Evolutionary conservation across 2,113 vertebrate genomes (phyloP).

Genomic region (Oplegnathus fasciatus): DNA sequence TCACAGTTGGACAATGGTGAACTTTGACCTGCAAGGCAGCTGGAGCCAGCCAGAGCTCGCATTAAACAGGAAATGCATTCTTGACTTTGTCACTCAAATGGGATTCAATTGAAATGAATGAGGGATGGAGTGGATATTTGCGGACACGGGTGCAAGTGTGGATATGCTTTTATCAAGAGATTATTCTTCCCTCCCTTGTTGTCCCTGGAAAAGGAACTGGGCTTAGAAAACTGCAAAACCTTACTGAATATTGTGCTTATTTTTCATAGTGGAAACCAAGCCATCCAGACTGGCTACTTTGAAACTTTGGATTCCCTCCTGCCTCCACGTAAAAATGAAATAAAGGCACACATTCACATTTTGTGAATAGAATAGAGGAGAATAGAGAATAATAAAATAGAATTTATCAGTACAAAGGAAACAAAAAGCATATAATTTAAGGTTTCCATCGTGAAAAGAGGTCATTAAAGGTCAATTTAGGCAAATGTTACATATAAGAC

Average conservation of each 20-base stretch:
- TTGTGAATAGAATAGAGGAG: background rate
- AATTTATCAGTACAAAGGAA: background rate
- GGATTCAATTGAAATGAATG: background rate
- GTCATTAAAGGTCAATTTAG: background rate
- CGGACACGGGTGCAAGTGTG: background rate
- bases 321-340: background rate
- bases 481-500: background rate
- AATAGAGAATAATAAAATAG: background rate
- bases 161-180: slow-evolving; percentile 10
- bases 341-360: background rate
- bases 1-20: background rate
- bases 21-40: background rate
- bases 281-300: background rate
- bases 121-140: background rate
- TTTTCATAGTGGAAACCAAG: background rate
- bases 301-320: background rate
- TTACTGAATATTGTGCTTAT: background rate
- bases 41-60: background rate
- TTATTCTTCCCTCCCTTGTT: background rate
- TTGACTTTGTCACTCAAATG: background rate
- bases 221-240: background rate
- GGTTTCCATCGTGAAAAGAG: background rate
- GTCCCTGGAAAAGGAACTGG: background rate
- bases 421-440: background rate
- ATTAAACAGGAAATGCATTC: background rate